Base-by-base conservation (phyloP, 2,888 invertebrate species). In the Drosophila nr. perissopoda region DNA sequence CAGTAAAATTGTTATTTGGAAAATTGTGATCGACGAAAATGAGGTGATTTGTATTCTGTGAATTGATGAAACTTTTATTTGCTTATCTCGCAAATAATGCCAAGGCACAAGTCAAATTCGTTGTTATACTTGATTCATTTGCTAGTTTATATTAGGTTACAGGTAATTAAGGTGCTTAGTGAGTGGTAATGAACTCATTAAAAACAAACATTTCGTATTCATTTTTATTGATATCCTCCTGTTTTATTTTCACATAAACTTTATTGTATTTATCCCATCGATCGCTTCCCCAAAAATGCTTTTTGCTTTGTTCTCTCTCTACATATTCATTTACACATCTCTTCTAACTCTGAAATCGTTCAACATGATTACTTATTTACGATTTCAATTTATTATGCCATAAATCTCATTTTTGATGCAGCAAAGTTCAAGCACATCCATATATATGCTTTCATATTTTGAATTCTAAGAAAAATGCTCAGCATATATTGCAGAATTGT, bases 401-500 rank as follows among this genome's bases (percentile, higher is more conserved):
- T 66, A 57, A 68, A 66, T 66, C 51, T 51, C 16, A 36, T 33
- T 52, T 67, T 58, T 51, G 42, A 67, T 42, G 16, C 51, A 25
- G 21, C 36, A 40, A 33, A 60, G 31, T 36, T 57, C 49, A 57
- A 49, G 29, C n/a, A 64, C 31, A 34, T 29, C 2, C 2, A 51
- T 11, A 25, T 34, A 10, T 38, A 40, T 21, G 29, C 34, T 25
- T 38, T 62, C 70, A 49, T 60, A 13, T 57, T 48, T 66, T 29
- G 63, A 64, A 65, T 62, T 64, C 61, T 40, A 51, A 36, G 69
- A 54, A 79, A 74, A 46, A 46, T 13, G 11, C 25, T 58, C 16
- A 38, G 13, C 34, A 66, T 48, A 73, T 73, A 62, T 54, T 42
- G 34, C 36, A 51, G 38, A 46, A 71, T 76, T 61, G 48, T 70